A percentile compares a stretch with the other conserved stretches of the same genome.
These are phyloP conservation scores for Neopelma chrysocephalum DNA, from an alignment of 2,797 vertebrate species.

Conservation along the genomic window DNA sequence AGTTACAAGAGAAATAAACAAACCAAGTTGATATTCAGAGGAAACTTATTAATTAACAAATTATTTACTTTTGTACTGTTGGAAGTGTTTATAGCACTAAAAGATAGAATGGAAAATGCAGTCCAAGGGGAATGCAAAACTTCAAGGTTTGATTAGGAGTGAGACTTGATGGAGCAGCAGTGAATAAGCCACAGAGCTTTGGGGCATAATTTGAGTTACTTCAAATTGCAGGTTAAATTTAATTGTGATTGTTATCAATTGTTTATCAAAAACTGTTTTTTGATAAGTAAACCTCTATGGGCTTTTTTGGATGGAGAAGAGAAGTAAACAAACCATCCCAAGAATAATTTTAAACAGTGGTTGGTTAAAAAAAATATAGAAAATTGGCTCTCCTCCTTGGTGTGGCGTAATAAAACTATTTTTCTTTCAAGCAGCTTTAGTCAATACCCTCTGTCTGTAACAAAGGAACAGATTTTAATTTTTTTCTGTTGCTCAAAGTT, in stretches of 20 bases:
- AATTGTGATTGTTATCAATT: constrained; percentile 48
- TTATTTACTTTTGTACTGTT: constrained; percentile 36
- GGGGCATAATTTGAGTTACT: constrained; percentile 30
- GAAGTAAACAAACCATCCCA: constrained; percentile 26
- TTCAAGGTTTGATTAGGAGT: constrained; percentile 43
- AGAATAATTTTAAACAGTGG: not conserved
- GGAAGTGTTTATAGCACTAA: not conserved
- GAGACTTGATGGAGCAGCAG: constrained; percentile 39
- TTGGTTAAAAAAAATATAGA: not conserved
- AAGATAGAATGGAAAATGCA: not conserved
- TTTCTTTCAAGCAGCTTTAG: constrained; percentile 10
- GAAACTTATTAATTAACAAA: constrained; percentile 31
- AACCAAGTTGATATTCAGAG: not conserved
- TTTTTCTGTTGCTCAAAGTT: not conserved
- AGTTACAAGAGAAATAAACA: constrained; percentile 8
- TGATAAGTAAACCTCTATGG: constrained; percentile 22
- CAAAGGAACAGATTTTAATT: not conserved
- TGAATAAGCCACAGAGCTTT: constrained; percentile 39
- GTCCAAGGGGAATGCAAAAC: constrained; percentile 1
- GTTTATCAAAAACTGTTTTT: not conserved
- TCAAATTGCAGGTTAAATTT: constrained; percentile 48
- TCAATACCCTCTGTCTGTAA: not conserved
- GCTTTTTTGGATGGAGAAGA: not conserved
- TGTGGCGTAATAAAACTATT: not conserved
- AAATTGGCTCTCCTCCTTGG: not conserved